Evolutionary conservation across 2,797 vertebrate genomes (phyloP).

Genomic region (Argyrosomus regius): DNA sequence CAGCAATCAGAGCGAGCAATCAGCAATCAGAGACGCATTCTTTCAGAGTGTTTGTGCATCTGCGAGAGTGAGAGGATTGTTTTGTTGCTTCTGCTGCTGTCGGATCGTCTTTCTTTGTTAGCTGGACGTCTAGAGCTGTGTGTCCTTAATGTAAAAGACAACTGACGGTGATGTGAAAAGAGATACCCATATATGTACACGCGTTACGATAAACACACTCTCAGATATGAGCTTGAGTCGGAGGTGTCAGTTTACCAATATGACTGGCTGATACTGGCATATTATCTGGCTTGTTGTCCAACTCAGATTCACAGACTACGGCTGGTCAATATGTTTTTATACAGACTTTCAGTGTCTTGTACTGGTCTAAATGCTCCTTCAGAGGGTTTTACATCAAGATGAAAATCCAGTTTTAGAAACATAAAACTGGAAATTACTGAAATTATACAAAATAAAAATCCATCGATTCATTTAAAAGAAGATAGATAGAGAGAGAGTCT

Average conservation of each 20-base stretch:
- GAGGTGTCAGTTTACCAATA: slow-evolving; percentile 8
- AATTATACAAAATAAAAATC: not conserved
- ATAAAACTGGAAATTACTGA: not conserved
- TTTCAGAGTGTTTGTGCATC: slow-evolving; percentile 29
- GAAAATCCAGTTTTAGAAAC: not conserved
- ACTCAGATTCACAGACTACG: not conserved
- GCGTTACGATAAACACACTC: not conserved
- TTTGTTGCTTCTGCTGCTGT: slow-evolving; percentile 13
- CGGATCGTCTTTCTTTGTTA: slow-evolving; percentile 26
- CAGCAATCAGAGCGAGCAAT: slow-evolving; percentile 55
- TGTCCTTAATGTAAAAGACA: not conserved
- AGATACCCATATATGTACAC: not conserved
- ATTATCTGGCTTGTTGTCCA: not conserved
- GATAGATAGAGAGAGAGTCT: too few species aligned
- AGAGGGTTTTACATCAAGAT: not conserved
- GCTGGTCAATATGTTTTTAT: slow-evolving; percentile 5
- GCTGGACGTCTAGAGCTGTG: not conserved
- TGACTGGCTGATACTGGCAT: not conserved
- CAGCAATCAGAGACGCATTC: slow-evolving; percentile 62
- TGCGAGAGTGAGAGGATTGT: slow-evolving; percentile 13
- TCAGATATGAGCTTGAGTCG: not conserved
- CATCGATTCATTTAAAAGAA: too few species aligned
- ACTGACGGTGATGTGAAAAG: not conserved
- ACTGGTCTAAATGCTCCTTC: not conserved
- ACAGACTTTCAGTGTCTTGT: not conserved